Evolutionary conservation across 1,140 invertebrate species (phyloP).

Genomic region (Acromyrmex charruanus): DNA sequence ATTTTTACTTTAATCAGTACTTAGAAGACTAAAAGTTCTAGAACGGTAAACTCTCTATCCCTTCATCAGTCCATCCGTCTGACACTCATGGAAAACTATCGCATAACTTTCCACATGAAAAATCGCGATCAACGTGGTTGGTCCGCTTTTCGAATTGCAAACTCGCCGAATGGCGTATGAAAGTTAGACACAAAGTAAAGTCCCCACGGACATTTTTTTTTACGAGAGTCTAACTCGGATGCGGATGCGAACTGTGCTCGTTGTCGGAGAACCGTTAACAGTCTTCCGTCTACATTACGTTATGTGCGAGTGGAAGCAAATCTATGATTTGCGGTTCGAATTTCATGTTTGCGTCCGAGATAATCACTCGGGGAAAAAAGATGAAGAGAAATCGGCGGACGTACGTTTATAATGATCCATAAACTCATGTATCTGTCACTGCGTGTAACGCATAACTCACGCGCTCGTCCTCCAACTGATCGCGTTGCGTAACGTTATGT

Average conservation of each 20-base stretch:
- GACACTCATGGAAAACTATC: not conserved
- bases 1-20: too few relatives aligned
- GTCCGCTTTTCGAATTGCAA: too few relatives aligned
- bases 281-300: not conserved
- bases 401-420: constrained; percentile 24
- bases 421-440: constrained; percentile 42
- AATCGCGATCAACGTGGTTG: not conserved
- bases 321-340: not conserved
- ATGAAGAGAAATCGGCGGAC: not conserved
- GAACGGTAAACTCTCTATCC: too few relatives aligned
- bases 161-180: too few relatives aligned
- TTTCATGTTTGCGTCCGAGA: not conserved
- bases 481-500: constrained; percentile 68
- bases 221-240: not conserved
- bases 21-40: too few relatives aligned
- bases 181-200: not conserved
- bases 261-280: not conserved
- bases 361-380: not conserved
- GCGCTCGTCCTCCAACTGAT: constrained; percentile 57
- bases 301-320: not conserved
- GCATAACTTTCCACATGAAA: constrained; percentile 2
- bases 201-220: not conserved
- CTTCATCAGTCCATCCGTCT: not conserved
- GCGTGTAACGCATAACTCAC: constrained; percentile 32
- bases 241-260: not conserved